Evolutionary conservation across 2,888 invertebrate genomes (phyloP).

Genomic region (Polietes domitor): DNA sequence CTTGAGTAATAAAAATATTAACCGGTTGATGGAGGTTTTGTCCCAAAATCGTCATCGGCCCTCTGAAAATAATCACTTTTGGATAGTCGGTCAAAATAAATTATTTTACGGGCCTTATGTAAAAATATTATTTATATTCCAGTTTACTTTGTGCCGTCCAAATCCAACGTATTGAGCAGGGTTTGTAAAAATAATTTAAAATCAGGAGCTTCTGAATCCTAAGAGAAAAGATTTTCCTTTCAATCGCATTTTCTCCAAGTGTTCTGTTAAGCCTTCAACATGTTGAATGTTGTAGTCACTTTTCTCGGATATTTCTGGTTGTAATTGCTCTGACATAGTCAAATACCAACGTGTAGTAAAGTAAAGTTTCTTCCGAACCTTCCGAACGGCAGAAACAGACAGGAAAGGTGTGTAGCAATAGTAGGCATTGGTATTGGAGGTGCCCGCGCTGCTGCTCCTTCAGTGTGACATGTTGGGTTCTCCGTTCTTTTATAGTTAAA

Average conservation of each 20-base stretch:
- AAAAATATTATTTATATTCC: too few relatives aligned
- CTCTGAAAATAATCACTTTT: too few relatives aligned
- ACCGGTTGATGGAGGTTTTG: too few relatives aligned
- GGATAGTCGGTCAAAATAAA: too few relatives aligned
- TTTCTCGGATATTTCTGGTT: constrained; percentile 58
- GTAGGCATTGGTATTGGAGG: neutral
- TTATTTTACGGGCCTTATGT: too few relatives aligned
- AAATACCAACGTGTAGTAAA: constrained; percentile 54
- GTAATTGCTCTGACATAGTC: constrained; percentile 67
- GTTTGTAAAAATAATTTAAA: too few relatives aligned
- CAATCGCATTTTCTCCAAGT: neutral
- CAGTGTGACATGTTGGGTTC: constrained; percentile 58
- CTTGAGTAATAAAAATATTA: too few relatives aligned
- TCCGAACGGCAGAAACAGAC: constrained; percentile 14
- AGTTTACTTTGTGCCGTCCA: too few relatives aligned
- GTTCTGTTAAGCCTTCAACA: neutral
- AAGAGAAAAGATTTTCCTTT: too few relatives aligned
- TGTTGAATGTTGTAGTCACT: constrained; percentile 24
- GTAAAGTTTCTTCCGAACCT: constrained; percentile 14
- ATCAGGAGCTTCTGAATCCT: too few relatives aligned
- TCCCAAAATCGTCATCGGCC: too few relatives aligned
- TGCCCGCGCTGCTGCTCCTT: constrained; percentile 18
- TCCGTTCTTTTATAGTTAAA: constrained; percentile 51
- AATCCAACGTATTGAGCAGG: too few relatives aligned
- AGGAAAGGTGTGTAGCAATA: constrained; percentile 49